A percentile compares a stretch with the other conserved stretches of the same genome.
Conservation (phyloP, 2,888 invertebrate genomes). For the Acleris literana region DNA sequence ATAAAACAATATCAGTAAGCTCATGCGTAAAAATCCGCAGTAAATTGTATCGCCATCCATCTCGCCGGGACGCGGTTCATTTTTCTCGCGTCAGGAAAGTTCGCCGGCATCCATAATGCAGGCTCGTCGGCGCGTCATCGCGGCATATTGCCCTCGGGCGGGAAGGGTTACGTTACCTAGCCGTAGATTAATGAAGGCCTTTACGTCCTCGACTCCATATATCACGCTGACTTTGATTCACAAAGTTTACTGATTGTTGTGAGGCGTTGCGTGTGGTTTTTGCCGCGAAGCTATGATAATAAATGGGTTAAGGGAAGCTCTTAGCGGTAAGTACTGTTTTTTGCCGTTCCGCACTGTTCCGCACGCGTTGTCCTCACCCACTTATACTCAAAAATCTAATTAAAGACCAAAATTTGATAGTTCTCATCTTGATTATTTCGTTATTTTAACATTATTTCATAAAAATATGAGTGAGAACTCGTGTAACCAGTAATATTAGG, state of each 20-base stretch:
- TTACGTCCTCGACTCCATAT: conserved; percentile 45
- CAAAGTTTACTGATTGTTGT: conserved; percentile 16
- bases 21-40: conserved; percentile 42
- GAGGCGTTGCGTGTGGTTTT: neutral
- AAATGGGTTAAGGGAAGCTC: neutral
- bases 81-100: conserved; percentile 81
- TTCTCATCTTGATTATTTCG: no score
- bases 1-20: conserved; percentile 13
- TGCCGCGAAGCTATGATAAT: neutral
- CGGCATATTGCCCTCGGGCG: conserved; percentile 65
- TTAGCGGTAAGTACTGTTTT: neutral
- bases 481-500: no score
- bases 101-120: conserved; percentile 80
- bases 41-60: conserved; percentile 74
- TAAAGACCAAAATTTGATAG: no score
- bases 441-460: no score
- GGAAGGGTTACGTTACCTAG: conserved; percentile 61
- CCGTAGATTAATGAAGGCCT: conserved; percentile 65
- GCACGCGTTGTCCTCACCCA: no score
- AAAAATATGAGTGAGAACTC: no score
- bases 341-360: no score
- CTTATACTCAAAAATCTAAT: no score
- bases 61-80: conserved; percentile 72
- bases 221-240: conserved; percentile 29
- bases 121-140: conserved; percentile 79